Evolutionary conservation across 2,113 vertebrate species (phyloP).

Genomic region (Nanorana parkeri): DNA sequence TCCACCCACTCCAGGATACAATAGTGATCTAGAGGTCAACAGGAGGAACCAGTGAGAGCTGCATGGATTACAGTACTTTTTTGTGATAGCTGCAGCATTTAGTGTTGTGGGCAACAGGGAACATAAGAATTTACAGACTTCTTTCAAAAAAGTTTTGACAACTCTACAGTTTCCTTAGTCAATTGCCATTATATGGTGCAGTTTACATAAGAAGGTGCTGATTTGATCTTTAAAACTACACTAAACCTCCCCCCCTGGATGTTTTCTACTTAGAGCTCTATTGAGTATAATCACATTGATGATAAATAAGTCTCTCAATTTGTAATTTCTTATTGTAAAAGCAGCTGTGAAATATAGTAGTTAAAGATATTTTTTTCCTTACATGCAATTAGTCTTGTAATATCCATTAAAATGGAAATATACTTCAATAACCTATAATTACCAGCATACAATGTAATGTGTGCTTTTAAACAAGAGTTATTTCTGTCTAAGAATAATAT

Average conservation of each 20-base stretch:
- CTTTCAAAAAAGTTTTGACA: too few species aligned
- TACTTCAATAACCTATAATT: constrained; percentile 24
- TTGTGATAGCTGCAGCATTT: too few species aligned
- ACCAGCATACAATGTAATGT: constrained; percentile 20
- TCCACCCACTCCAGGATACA: too few species aligned
- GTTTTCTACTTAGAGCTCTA: background rate
- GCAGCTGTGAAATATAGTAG: constrained; percentile 34
- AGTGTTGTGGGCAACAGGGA: too few species aligned
- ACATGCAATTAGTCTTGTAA: constrained; percentile 33
- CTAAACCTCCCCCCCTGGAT: background rate
- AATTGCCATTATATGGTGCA: background rate
- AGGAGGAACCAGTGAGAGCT: too few species aligned
- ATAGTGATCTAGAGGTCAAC: too few species aligned
- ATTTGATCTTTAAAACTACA: background rate
- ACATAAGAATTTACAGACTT: too few species aligned
- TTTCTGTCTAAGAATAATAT: constrained; percentile 34
- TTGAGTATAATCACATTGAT: background rate
- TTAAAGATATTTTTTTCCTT: constrained; percentile 28
- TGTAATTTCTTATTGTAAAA: constrained; percentile 10
- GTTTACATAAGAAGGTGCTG: background rate
- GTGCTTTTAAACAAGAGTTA: constrained; percentile 33
- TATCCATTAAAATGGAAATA: constrained; percentile 25
- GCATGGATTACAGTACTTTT: too few species aligned
- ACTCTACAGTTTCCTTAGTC: too few species aligned
- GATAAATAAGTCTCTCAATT: constrained; percentile 25